Percentiles rank a stretch among this genome's conserved stretches.
Evolutionary conservation across 2,888 invertebrate genomes (phyloP).

Genomic region (Crepidodera aurea): DNA sequence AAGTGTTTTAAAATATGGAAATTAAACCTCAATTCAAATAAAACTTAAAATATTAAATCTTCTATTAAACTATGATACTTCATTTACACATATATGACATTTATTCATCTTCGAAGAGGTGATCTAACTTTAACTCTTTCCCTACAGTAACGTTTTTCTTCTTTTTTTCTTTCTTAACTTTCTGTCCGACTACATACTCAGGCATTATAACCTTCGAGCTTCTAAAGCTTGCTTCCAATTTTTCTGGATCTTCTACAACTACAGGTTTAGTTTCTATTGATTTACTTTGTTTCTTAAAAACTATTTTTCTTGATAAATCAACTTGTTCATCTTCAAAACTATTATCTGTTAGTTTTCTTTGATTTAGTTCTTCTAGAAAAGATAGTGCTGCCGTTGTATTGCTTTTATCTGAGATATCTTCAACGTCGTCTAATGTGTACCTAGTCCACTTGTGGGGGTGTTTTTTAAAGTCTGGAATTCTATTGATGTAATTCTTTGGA

Average conservation of each 20-base stretch:
- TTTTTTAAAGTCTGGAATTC: constrained; percentile 67
- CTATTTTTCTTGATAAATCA: constrained; percentile 51
- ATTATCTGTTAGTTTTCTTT: constrained; percentile 43
- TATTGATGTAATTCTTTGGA: constrained; percentile 58
- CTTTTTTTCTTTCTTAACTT: constrained; percentile 63
- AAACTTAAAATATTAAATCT: too few species aligned
- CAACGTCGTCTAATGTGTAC: constrained; percentile 82
- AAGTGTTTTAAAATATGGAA: too few species aligned
- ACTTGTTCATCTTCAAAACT: constrained; percentile 39
- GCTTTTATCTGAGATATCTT: constrained; percentile 80
- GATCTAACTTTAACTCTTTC: constrained; percentile 65
- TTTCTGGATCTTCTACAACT: constrained; percentile 35
- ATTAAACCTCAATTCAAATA: too few species aligned
- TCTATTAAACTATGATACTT: too few species aligned
- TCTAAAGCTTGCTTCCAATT: constrained; percentile 66
- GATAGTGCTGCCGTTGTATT: constrained; percentile 81
- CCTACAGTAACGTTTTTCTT: constrained; percentile 39
- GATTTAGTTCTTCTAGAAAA: constrained; percentile 75
- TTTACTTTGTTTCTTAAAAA: constrained; percentile 51
- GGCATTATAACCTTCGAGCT: constrained; percentile 81
- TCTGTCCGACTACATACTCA: constrained; percentile 80
- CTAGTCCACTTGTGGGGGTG: constrained; percentile 86
- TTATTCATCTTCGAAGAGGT: constrained; percentile 62
- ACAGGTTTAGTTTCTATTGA: constrained; percentile 3
- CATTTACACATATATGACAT: too few species aligned